A percentile compares a stretch with the other conserved stretches of the same genome.
Conservation (phyloP, 1,140 invertebrate genomes). For the Cydia amplana region DNA sequence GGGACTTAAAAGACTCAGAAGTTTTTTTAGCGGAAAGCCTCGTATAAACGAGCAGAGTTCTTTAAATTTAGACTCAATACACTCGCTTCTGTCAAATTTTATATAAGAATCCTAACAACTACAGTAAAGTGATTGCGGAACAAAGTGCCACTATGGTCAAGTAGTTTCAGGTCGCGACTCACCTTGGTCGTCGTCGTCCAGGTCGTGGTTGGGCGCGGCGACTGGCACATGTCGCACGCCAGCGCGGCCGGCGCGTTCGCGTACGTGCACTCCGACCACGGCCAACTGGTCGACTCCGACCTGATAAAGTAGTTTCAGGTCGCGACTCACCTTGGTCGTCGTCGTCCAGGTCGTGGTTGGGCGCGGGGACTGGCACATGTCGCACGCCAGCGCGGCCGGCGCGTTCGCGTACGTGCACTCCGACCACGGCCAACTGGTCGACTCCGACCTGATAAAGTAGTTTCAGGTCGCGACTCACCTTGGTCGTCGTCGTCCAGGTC, state of each 20-base stretch:
- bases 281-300: conserved; percentile 80
- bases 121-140: too few relatives aligned
- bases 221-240: conserved; percentile 92
- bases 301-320: too few relatives aligned
- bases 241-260: conserved; percentile 85
- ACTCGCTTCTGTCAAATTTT: too few relatives aligned
- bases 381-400: conserved; percentile 84
- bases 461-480: conserved; percentile 45
- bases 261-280: conserved; percentile 90
- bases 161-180: conserved; percentile 33
- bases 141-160: too few relatives aligned
- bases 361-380: conserved; percentile 90
- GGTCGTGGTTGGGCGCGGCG: conserved; percentile 78
- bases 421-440: conserved; percentile 83
- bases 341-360: conserved; percentile 69
- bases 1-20: too few relatives aligned
- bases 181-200: conserved; percentile 61
- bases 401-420: conserved; percentile 91
- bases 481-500: conserved; percentile 58
- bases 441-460: too few relatives aligned
- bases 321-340: conserved; percentile 55
- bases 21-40: too few relatives aligned
- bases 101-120: too few relatives aligned
- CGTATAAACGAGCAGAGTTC: too few relatives aligned
- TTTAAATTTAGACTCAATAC: too few relatives aligned